Conservation (phyloP, 2,888 invertebrate genomes). For the Pseudoips prasinana region DNA sequence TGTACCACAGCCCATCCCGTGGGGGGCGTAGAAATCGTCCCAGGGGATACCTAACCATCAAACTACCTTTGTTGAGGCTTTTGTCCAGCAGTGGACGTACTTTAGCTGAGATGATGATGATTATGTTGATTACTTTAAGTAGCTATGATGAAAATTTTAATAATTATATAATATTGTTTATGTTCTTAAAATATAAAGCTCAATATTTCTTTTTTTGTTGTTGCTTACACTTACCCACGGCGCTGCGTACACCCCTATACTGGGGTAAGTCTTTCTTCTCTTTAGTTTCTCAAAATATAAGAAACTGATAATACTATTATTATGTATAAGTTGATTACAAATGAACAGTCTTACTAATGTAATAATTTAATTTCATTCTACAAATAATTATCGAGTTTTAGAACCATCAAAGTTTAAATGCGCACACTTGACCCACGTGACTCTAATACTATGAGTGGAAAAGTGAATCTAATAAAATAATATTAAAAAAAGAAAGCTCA, state of each 20-base stretch:
- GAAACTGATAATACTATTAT: constrained; percentile 13
- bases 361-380: constrained; percentile 13
- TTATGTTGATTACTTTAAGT: constrained; percentile 6
- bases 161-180: too few species aligned
- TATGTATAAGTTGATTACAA: constrained; percentile 12
- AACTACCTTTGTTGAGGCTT: too few species aligned
- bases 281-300: constrained; percentile 7
- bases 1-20: too few species aligned
- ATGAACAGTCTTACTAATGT: constrained; percentile 15
- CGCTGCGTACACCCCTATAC: constrained; percentile 6
- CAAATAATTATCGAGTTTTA: constrained; percentile 1
- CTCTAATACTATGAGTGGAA: too few species aligned
- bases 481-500: too few species aligned
- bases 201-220: constrained; percentile 6
- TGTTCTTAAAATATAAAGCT: constrained; percentile 3
- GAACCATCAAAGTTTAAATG: constrained; percentile 8
- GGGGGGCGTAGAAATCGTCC: too few species aligned
- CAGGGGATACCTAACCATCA: too few species aligned
- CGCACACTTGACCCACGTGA: constrained; percentile 15
- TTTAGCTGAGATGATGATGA: too few species aligned
- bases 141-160: too few species aligned
- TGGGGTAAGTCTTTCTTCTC: constrained; percentile 12
- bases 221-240: constrained; percentile 17
- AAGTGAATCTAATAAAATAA: too few species aligned
- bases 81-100: too few species aligned